These are phyloP conservation scores for Percopsis transmontana DNA, from an alignment of 2,113 vertebrate species.

Conservation along the genomic window DNA sequence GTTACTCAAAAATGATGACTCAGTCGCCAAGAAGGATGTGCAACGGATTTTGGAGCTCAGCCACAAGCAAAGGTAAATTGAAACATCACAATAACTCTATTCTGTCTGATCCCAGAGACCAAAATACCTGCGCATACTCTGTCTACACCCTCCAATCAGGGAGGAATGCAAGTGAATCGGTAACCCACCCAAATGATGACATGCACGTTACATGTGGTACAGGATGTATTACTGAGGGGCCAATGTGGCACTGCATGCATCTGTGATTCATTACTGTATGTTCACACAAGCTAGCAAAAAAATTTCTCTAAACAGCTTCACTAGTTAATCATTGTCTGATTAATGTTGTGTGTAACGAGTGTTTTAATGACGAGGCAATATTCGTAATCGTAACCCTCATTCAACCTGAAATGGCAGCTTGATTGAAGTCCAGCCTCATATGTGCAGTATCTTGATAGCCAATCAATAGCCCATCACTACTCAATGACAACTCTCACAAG, in stretches of 20 bases:
- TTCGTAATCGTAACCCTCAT: slow-evolving; percentile 41
- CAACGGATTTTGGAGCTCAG: slow-evolving; percentile 93
- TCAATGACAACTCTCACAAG: slow-evolving; percentile 47
- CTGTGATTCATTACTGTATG: slow-evolving; percentile 20
- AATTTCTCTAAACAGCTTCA: slow-evolving; percentile 47
- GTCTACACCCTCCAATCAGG: too few relatives aligned
- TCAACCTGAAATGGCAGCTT: slow-evolving; percentile 59
- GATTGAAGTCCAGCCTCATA: slow-evolving; percentile 58
- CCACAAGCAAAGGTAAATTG: slow-evolving; percentile 92
- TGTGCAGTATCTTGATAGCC: slow-evolving; percentile 51
- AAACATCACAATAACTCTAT: not conserved
- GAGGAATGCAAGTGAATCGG: not conserved
- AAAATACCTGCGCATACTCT: not conserved
- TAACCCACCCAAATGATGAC: not conserved
- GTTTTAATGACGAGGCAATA: slow-evolving; percentile 57
- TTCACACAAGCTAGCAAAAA: slow-evolving; percentile 22
- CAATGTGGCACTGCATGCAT: not conserved
- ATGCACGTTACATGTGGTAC: not conserved
- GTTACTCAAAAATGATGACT: slow-evolving; percentile 91
- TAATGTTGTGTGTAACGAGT: slow-evolving; percentile 68
- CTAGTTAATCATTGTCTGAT: slow-evolving; percentile 53
- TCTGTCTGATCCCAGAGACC: slow-evolving; percentile 11
- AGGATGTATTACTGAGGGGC: too few relatives aligned
- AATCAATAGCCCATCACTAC: slow-evolving; percentile 67
- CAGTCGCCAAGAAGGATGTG: slow-evolving; percentile 88